These are phyloP conservation scores for Poeciliopsis retropinna DNA, from an alignment of 2,113 vertebrate species.

Conservation along the genomic window DNA sequence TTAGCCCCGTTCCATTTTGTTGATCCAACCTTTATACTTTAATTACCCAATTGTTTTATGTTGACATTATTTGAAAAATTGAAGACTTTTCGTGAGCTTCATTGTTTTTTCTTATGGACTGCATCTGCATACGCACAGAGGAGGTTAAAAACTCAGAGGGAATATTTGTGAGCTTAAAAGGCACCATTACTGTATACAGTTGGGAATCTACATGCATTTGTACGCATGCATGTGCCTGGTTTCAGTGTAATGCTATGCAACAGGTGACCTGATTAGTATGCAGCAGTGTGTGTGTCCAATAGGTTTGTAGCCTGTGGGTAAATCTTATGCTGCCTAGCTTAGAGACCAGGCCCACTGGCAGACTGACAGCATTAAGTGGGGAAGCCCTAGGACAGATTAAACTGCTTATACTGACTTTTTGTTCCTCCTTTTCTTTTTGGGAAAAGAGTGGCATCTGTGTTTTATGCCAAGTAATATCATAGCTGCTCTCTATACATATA, in stretches of 20 bases:
- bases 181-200: neutral
- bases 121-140: neutral
- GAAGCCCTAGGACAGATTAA: constrained; percentile 51
- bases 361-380: constrained; percentile 46
- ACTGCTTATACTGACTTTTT: constrained; percentile 24
- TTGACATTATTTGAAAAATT: neutral
- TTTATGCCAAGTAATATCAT: neutral
- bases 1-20: neutral
- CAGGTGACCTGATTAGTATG: constrained; percentile 66
- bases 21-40: neutral
- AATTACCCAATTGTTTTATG: neutral
- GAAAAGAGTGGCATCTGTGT: neutral
- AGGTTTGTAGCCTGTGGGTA: constrained; percentile 38
- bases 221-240: constrained; percentile 15
- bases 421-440: constrained; percentile 7
- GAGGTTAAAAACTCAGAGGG: neutral
- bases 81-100: neutral
- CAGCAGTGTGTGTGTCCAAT: constrained; percentile 34
- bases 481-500: too few relatives aligned
- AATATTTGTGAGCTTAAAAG: neutral
- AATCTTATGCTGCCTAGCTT: constrained; percentile 41
- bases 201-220: neutral
- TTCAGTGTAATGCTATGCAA: constrained; percentile 51
- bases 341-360: constrained; percentile 27
- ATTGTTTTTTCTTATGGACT: constrained; percentile 8